These are phyloP conservation scores for Hemitrygon akajei DNA, from an alignment of 2,797 vertebrate genomes.

Conservation along the genomic window DNA sequence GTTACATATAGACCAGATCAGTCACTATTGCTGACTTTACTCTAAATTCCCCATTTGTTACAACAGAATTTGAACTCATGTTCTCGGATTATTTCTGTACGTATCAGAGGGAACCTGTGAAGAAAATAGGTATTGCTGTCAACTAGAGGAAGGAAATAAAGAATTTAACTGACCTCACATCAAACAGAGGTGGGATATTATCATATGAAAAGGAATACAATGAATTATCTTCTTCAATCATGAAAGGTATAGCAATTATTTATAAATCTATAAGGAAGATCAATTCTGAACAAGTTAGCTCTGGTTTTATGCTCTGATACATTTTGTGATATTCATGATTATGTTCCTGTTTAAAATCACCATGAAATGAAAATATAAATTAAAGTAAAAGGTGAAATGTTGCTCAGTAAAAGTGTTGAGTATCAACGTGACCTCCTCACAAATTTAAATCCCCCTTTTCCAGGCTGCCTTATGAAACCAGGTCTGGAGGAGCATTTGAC, in stretches of 20 bases:
- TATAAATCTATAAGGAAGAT: background rate
- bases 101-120: background rate
- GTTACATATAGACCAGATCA: too few species aligned
- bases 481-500: background rate
- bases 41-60: too few species aligned
- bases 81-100: too few species aligned
- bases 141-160: background rate
- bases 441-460: background rate
- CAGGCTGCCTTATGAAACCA: background rate
- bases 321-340: background rate
- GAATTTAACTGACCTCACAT: background rate
- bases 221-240: background rate
- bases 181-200: background rate
- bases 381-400: background rate
- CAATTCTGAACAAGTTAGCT: constrained; percentile 1
- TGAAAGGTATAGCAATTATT: background rate
- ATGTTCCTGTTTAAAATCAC: background rate
- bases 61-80: too few species aligned
- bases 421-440: background rate
- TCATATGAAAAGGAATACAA: background rate
- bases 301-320: background rate
- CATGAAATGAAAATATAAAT: background rate
- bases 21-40: too few species aligned
- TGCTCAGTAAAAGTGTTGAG: background rate
- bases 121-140: background rate